Evolutionary conservation across 2,797 vertebrate species (phyloP).

Genomic region (Chelmon rostratus): DNA sequence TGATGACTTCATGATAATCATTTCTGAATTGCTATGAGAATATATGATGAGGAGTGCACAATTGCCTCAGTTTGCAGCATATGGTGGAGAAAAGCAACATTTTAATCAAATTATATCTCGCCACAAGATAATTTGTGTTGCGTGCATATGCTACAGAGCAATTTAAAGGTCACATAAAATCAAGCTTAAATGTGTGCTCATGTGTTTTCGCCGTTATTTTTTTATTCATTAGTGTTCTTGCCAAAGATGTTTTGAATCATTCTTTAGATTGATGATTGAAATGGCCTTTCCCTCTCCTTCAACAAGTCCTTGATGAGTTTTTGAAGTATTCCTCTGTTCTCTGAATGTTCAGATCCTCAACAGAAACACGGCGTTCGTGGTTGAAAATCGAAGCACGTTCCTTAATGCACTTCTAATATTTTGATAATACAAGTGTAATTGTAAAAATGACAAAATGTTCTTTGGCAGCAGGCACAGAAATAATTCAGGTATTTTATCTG

Average conservation of each 20-base stretch:
- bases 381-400: slow-evolving; percentile 28
- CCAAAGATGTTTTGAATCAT: slow-evolving; percentile 43
- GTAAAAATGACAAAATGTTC: slow-evolving; percentile 2
- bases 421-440: background rate
- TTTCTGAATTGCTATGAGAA: slow-evolving; percentile 71
- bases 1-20: slow-evolving; percentile 77
- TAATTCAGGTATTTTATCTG: background rate
- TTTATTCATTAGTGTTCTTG: slow-evolving; percentile 46
- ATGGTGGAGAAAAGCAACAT: slow-evolving; percentile 73
- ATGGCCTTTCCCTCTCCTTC: slow-evolving; percentile 68
- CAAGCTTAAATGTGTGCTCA: slow-evolving; percentile 56
- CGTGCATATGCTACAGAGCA: slow-evolving; percentile 60
- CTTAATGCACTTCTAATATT: slow-evolving; percentile 10
- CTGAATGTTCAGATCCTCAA: slow-evolving; percentile 8
- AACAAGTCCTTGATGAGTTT: slow-evolving; percentile 59
- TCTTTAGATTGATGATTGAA: slow-evolving; percentile 71
- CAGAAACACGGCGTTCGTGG: slow-evolving; percentile 7
- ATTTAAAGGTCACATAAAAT: slow-evolving; percentile 76
- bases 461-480: slow-evolving; percentile 1
- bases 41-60: slow-evolving; percentile 61
- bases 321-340: slow-evolving; percentile 45
- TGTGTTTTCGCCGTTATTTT: slow-evolving; percentile 17
- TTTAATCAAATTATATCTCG: slow-evolving; percentile 77
- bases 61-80: slow-evolving; percentile 65
- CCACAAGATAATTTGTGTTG: slow-evolving; percentile 56